phyloP scores from a whole-genome alignment of 2,113 vertebrate genomes.

The Peromyscus leucopus region DNA sequence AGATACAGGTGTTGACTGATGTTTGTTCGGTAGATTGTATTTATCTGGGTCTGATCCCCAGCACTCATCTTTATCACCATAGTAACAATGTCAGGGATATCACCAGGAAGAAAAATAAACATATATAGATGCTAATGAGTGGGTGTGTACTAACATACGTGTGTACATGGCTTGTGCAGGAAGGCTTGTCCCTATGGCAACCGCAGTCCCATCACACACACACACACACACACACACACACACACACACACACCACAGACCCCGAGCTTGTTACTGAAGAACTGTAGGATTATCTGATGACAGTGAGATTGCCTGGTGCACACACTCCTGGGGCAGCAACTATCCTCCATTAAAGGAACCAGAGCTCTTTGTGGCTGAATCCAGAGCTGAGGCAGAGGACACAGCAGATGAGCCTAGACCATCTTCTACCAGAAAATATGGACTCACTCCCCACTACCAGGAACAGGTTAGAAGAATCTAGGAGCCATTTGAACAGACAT shows the following conservation, averaged over 20 bases:
- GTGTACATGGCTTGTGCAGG: no score
- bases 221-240: no score
- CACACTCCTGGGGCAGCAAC: neutral
- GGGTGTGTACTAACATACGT: neutral
- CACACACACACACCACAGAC: neutral
- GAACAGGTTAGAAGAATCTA: neutral
- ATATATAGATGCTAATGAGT: neutral
- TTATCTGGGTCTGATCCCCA: neutral
- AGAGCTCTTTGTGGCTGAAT: neutral
- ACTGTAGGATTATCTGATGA: neutral
- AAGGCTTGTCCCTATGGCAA: no score
- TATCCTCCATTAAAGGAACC: neutral
- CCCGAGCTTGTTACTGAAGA: neutral
- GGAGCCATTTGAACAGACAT: neutral
- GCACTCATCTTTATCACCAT: neutral
- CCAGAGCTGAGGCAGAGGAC: neutral
- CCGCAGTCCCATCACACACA: no score
- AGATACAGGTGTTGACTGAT: no score
- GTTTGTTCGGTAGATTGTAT: neutral
- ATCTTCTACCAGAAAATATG: neutral
- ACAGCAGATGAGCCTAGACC: neutral
- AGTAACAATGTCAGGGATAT: neutral
- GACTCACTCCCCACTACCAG: neutral
- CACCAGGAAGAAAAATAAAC: neutral
- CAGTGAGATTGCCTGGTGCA: neutral